Percentiles rank a stretch among this genome's conserved stretches.
phyloP scores from a whole-genome alignment of 2,888 invertebrate genomes.

The Agrypnus murinus region DNA sequence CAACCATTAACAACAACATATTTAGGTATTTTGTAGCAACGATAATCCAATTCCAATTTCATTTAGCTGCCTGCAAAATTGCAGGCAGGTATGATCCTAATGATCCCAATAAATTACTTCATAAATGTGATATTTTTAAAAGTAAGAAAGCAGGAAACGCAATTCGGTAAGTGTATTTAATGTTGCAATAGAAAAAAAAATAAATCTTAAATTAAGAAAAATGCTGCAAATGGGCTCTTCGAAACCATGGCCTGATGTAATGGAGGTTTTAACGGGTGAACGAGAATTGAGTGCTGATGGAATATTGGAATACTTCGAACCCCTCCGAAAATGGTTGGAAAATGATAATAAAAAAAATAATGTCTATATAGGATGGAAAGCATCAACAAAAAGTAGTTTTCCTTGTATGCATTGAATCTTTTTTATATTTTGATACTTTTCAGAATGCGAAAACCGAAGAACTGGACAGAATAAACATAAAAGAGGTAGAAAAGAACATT shows the following conservation, averaged over 20 bases:
- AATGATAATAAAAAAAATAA: conserved; percentile 82
- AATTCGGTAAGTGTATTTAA: conserved; percentile 74
- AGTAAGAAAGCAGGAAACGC: conserved; percentile 86
- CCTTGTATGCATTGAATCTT: too few species aligned
- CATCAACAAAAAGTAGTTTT: conserved; percentile 60
- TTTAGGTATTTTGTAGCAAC: conserved; percentile 83
- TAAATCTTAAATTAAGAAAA: too few species aligned
- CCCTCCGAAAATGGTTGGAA: conserved; percentile 84
- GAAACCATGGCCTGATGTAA: conserved; percentile 88
- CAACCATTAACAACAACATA: too few species aligned
- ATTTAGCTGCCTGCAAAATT: conserved; percentile 82
- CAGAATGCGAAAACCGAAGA: too few species aligned
- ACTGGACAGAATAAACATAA: too few species aligned
- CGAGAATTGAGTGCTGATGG: conserved; percentile 84
- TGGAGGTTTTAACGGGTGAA: conserved; percentile 86
- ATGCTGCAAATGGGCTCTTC: conserved; percentile 84
- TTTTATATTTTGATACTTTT: too few species aligned
- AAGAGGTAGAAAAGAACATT: too few species aligned
- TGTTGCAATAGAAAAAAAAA: conserved; percentile 36
- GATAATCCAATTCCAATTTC: conserved; percentile 91
- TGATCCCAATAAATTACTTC: conserved; percentile 80
- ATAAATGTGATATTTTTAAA: conserved; percentile 90
- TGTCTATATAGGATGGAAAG: conserved; percentile 79
- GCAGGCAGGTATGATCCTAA: conserved; percentile 86
- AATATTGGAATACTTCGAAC: conserved; percentile 87